Percentiles rank a stretch among this genome's conserved stretches.
These are phyloP conservation scores for Scaptodrosophila latifasciaeformis DNA, from an alignment of 2,888 invertebrate genomes.

Conservation along the genomic window DNA sequence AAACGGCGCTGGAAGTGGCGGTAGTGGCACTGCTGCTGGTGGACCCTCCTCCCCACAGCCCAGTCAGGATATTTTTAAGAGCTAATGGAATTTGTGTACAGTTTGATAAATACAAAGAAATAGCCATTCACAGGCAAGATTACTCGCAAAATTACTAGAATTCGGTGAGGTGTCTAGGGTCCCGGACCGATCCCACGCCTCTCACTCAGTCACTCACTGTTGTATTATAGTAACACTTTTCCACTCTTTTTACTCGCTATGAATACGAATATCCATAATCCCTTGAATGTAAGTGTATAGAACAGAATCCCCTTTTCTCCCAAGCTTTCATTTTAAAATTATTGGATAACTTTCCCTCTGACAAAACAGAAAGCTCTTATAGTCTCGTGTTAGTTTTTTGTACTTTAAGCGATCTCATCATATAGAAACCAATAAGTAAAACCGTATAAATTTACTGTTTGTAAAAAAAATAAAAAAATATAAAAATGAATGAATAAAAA, in stretches of 20 bases:
- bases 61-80: slow-evolving; percentile 76
- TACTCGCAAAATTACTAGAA: slow-evolving; percentile 42
- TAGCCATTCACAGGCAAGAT: neutral
- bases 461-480: slow-evolving; percentile 12
- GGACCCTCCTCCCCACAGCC: slow-evolving; percentile 53
- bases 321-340: too few species aligned
- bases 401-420: slow-evolving; percentile 64
- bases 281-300: slow-evolving; percentile 63
- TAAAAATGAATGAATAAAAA: neutral
- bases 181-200: neutral
- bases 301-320: slow-evolving; percentile 22
- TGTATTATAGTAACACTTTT: slow-evolving; percentile 68
- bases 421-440: slow-evolving; percentile 14
- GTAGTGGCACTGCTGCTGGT: slow-evolving; percentile 19
- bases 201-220: slow-evolving; percentile 43
- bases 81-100: slow-evolving; percentile 73
- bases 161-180: too few species aligned
- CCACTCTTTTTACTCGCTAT: slow-evolving; percentile 69
- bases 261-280: slow-evolving; percentile 31
- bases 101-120: slow-evolving; percentile 27
- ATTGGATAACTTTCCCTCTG: too few species aligned
- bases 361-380: slow-evolving; percentile 8
- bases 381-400: slow-evolving; percentile 66
- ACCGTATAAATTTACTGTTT: slow-evolving; percentile 26
- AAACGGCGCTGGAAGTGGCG: slow-evolving; percentile 49